Conservation (phyloP, 2,113 vertebrate genomes). For the Centropus bengalensis region DNA sequence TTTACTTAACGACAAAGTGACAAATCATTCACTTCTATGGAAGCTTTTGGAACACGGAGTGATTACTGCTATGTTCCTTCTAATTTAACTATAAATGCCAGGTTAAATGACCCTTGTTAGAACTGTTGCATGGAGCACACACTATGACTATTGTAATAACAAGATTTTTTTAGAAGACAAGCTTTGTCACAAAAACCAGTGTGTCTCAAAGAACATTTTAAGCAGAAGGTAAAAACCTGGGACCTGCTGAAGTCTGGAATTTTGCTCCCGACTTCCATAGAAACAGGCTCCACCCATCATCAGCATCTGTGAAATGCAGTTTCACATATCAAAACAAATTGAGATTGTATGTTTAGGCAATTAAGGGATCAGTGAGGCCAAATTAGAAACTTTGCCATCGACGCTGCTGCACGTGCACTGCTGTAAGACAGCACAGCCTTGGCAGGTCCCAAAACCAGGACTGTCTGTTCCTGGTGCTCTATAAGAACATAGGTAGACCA, state of each 20-base stretch:
- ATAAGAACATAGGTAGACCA: neutral
- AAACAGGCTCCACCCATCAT: neutral
- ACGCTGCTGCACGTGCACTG: neutral
- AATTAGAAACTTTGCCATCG: neutral
- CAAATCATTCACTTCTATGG: neutral
- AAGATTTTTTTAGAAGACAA: neutral
- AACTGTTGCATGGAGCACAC: neutral
- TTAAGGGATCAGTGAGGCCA: neutral
- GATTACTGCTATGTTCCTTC: neutral
- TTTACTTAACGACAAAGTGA: neutral
- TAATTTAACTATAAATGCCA: constrained; percentile 5
- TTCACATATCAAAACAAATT: constrained; percentile 13
- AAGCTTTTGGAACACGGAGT: neutral
- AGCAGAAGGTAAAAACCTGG: neutral
- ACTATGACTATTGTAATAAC: neutral
- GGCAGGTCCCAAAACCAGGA: neutral
- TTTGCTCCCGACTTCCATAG: neutral
- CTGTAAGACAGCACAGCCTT: neutral
- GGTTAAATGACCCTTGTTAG: neutral
- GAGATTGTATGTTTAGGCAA: neutral
- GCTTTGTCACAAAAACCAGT: neutral
- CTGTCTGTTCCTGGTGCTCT: neutral
- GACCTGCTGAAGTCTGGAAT: neutral
- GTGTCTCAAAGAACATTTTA: neutral
- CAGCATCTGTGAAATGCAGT: constrained; percentile 16